phyloP scores from a whole-genome alignment of 2,888 invertebrate species.

The Nudaria mundana region DNA sequence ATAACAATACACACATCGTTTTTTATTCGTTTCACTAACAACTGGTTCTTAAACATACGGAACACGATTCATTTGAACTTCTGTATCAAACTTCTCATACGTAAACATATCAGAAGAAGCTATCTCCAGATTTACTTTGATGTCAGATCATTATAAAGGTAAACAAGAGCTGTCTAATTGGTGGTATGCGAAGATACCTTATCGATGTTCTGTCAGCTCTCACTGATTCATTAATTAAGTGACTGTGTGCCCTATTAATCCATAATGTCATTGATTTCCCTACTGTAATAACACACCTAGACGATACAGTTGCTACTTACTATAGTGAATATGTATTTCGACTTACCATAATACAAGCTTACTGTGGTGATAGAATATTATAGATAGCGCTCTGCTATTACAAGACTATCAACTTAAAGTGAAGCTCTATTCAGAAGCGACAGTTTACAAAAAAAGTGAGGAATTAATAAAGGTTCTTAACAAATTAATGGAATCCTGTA shows the following conservation, averaged over 20 bases:
- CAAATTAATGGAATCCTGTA: too few relatives aligned
- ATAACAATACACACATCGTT: not conserved
- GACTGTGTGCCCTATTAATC: constrained; percentile 57
- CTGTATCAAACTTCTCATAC: not conserved
- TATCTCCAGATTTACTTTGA: constrained; percentile 48
- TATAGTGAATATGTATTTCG: too few relatives aligned
- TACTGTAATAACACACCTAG: constrained; percentile 25
- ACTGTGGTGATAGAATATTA: too few relatives aligned
- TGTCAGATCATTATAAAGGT: constrained; percentile 61
- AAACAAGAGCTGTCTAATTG: constrained; percentile 66
- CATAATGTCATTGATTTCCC: constrained; percentile 40
- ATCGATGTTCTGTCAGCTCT: constrained; percentile 50
- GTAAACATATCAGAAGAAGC: not conserved
- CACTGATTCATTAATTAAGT: constrained; percentile 58
- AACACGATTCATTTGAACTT: not conserved
- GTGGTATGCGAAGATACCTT: constrained; percentile 56
- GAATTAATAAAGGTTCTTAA: too few relatives aligned
- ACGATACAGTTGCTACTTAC: not conserved
- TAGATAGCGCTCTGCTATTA: too few relatives aligned
- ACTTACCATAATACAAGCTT: too few relatives aligned
- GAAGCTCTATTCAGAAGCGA: too few relatives aligned
- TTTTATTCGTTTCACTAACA: not conserved
- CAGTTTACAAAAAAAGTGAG: too few relatives aligned
- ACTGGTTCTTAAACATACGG: not conserved
- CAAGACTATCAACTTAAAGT: too few relatives aligned